Evolutionary conservation across 2,113 vertebrate species (phyloP), one percentile per base, ranked within the genome.

Genomic region (Cyprinodon brontotheroides): DNA sequence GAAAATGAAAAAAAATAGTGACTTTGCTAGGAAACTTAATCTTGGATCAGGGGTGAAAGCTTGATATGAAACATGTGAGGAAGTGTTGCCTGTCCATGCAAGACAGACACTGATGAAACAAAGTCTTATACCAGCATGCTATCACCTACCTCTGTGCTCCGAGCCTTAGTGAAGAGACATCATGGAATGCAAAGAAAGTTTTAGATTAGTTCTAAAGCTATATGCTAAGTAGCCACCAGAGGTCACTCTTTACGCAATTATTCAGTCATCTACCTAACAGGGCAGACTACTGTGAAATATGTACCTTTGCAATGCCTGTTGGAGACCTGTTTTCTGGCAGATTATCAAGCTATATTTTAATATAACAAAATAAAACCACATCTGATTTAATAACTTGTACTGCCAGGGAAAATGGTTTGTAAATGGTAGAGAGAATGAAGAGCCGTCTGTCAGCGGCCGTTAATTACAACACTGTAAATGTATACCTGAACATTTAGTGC

Each of bases 71-170:
- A 63, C 39, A 65, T 40, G 9, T 41, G 15, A 80, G 36, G 47
- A 13, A 22, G 66, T 57, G 40, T 43, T 10, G 43, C 14, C 62
- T 39, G 62, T 70, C 38, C 86, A 89, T 88, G 85, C 86, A 80
- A 45, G 9, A 53, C 62, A 45, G 57, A 83, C 29, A 72, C n/a
- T 41, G 11, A 76, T 20, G 14, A 38, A 9, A 29, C 39, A 41
- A 43, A 48, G 41, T 47, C 6, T 37, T 39, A 9, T 13, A 22
- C n/a, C 17, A 13, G 8, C 36, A 47, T 78, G 39, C 15, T 57
- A 70, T 36, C 64, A 94, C 93, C 86, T 92, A 98, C 96, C 96
- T 96, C 93, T 79, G 83, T 91, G 89, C 88, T 94, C 94, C 92
- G 93, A 85, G 95, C 94, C 96, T 97, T 90, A 68, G 67, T 63